Conservation (phyloP, 2,113 vertebrate genomes). For the Sorex fumeus region DNA sequence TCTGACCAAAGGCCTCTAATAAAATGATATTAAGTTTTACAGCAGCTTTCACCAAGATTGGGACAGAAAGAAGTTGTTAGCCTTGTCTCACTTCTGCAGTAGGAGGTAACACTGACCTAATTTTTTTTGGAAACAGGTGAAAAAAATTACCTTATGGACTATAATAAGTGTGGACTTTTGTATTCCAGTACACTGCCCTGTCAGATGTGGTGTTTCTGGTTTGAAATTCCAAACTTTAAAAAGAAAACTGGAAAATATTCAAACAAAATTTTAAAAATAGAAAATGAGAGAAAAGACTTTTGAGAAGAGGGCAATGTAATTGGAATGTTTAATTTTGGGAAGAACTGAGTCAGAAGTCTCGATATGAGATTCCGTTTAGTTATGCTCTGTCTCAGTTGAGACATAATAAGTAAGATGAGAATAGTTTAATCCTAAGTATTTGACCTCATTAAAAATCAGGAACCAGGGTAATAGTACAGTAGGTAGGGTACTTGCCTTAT, state of each 20-base stretch:
- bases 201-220: not conserved
- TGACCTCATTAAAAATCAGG: too few relatives aligned
- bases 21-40: conserved; percentile 45
- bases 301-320: not conserved
- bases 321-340: conserved; percentile 19
- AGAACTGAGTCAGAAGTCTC: conserved; percentile 29
- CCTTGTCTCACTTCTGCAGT: not conserved
- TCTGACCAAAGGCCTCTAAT: not conserved
- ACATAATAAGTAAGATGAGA: too few relatives aligned
- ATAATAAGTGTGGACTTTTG: not conserved
- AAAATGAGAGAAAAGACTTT: not conserved
- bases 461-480: too few relatives aligned
- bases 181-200: fast-evolving
- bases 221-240: not conserved
- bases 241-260: conserved; percentile 16
- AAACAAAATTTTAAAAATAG: conserved; percentile 18
- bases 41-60: conserved; percentile 21
- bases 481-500: too few relatives aligned
- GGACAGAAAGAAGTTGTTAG: not conserved
- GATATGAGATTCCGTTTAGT: not conserved
- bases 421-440: too few relatives aligned
- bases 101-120: conserved; percentile 22
- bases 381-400: too few relatives aligned
- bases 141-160: not conserved
- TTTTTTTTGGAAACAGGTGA: conserved; percentile 44